Percentiles rank a stretch among this genome's conserved stretches.
These are phyloP conservation scores for Benitochromis conjunctus DNA, from an alignment of 2,113 vertebrate species.

Conservation along the genomic window DNA sequence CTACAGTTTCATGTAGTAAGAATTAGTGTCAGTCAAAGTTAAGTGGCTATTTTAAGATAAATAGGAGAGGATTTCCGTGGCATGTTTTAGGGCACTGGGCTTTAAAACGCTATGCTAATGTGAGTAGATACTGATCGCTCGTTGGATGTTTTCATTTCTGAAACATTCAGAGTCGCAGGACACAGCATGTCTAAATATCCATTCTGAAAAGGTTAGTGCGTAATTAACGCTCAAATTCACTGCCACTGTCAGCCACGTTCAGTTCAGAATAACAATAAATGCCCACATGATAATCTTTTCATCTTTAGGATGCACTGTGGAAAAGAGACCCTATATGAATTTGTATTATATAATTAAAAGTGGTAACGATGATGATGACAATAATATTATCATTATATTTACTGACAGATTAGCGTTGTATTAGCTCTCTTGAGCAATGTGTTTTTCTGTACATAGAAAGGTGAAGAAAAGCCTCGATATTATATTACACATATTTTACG, in stretches of 20 bases:
- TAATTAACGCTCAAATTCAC: conserved; percentile 70
- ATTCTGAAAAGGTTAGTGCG: conserved; percentile 73
- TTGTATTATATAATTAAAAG: not conserved
- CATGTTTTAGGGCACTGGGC: conserved; percentile 60
- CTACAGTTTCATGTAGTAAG: conserved; percentile 88
- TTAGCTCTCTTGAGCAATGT: conserved; percentile 60
- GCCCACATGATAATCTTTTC: conserved; percentile 26
- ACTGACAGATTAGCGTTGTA: not conserved
- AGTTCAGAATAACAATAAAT: conserved; percentile 55
- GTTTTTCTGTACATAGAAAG: conserved; percentile 4
- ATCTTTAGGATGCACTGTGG: not conserved
- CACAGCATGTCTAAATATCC: conserved; percentile 65
- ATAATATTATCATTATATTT: not conserved
- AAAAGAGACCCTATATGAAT: not conserved
- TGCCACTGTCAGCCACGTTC: conserved; percentile 61
- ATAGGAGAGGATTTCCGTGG: conserved; percentile 71
- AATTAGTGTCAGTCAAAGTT: conserved; percentile 99
- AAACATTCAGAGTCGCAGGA: conserved; percentile 57
- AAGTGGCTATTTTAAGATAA: conserved; percentile 82
- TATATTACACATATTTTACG: conserved; percentile 83
- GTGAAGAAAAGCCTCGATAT: conserved; percentile 70
- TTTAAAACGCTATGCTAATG: conserved; percentile 69
- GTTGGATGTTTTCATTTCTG: conserved; percentile 69
- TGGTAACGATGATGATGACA: not conserved
- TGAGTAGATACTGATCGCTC: conserved; percentile 64